Base-by-base conservation (phyloP, 1,140 invertebrate genomes). In the Matsumurasca onukii region DNA sequence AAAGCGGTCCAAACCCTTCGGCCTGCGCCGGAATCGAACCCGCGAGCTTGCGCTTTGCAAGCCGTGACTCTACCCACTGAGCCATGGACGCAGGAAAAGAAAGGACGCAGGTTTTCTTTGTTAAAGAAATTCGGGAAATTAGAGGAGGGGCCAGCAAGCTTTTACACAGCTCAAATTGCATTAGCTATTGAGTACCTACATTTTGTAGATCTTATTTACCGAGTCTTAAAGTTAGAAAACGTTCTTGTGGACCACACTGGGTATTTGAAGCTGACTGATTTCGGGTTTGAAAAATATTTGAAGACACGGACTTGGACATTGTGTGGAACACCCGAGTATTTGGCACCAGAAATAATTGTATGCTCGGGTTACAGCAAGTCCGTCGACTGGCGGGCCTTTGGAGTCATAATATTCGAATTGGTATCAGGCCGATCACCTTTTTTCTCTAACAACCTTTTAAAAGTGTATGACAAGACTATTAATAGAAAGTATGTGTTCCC, bases 221-320 rank as follows among this genome's bases (percentile, higher is more conserved):
- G 96, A 52, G 95, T 98, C 83, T 82, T 98, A 61, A 98, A 98
- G 79, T 97, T 96, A 2, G 97, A 99, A 82, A 99, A 99, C 81
- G 89, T 99, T 72, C 82, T 98, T 59, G 89, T 99, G 66, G 89
- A 88, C 77, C 81, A 82, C 71, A 84, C 84, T 48, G 97, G 97
- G 1, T 98, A 98, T 77, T 0, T 71, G 3, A 73, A 73, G 51
- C 30, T 75, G 20, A 71, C 72, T 9, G 74, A 73, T 66, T 72
- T 75, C n/a, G 71, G 71, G 12, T 72, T 75, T 55, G 70, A 69
- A 30, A 75, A 75, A 49, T 75, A 80, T 3, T 24, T 73, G 17
- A 65, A 49, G 20, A 12, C 51, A 12, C 51, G 95, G 73, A 98
- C 96, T 0, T 97, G 93, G 88, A 98, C 97, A 0, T 78, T 98